Evolutionary conservation across 2,888 invertebrate species (phyloP).

Genomic region (Phlogophora meticulosa): DNA sequence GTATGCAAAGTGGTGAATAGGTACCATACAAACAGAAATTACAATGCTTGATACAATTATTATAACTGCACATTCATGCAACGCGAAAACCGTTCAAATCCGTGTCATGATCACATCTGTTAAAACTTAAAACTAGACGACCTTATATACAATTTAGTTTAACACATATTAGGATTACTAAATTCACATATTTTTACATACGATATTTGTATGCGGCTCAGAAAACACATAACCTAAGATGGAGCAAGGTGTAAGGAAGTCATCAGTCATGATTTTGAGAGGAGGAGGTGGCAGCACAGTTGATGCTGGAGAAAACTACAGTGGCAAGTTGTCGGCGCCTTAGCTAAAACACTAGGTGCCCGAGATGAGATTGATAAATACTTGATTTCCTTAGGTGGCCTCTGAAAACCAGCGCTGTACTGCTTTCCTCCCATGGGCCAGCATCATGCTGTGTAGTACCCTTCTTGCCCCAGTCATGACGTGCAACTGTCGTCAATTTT

Average conservation of each 20-base stretch:
- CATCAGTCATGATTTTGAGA: neutral
- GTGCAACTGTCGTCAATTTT: too few relatives aligned
- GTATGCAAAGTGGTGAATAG: constrained; percentile 12
- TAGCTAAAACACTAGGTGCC: too few relatives aligned
- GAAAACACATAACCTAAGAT: neutral
- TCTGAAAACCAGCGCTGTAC: too few relatives aligned
- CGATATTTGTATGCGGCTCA: neutral
- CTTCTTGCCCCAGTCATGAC: too few relatives aligned
- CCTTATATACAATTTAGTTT: constrained; percentile 55
- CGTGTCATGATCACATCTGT: constrained; percentile 62
- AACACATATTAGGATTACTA: constrained; percentile 45
- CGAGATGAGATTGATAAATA: too few relatives aligned
- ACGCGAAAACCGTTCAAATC: constrained; percentile 46
- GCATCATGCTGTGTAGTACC: too few relatives aligned
- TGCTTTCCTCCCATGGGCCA: too few relatives aligned
- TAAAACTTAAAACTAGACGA: constrained; percentile 56
- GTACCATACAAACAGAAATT: neutral
- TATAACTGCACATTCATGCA: constrained; percentile 27
- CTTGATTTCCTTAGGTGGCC: too few relatives aligned
- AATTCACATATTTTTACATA: constrained; percentile 38
- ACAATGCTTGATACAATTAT: constrained; percentile 7
- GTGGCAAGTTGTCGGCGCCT: too few relatives aligned
- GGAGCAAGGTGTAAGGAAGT: neutral
- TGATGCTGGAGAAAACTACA: neutral
- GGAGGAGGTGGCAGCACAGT: neutral